phyloP scores from a whole-genome alignment of 2,797 vertebrate genomes.

The Neoniphon sammara region DNA sequence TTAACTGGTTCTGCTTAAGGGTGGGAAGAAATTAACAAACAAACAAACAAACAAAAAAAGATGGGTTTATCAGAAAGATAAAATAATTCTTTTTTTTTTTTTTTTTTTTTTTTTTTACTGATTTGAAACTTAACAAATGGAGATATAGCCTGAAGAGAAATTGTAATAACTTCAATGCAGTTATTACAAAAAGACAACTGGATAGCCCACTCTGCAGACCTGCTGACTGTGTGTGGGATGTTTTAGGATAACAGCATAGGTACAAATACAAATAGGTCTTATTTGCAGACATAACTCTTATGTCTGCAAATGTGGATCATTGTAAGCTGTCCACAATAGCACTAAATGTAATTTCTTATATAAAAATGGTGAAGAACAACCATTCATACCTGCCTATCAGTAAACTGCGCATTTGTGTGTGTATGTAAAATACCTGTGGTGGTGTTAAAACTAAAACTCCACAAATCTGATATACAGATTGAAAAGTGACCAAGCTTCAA shows the following conservation, averaged over 20 bases:
- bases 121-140: background rate
- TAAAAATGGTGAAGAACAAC: background rate
- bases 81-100: background rate
- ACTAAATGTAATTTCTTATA: background rate
- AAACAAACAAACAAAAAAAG: background rate
- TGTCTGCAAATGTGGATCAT: background rate
- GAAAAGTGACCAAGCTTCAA: conserved; percentile 4
- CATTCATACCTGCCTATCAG: background rate
- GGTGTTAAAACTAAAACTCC: background rate
- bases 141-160: background rate
- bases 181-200: background rate
- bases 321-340: background rate
- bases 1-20: background rate
- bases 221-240: too few species aligned
- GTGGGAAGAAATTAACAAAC: background rate
- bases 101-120: background rate
- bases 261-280: too few species aligned
- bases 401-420: background rate
- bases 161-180: background rate
- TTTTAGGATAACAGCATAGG: background rate
- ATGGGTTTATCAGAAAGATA: background rate
- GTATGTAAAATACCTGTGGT: conserved; percentile 1
- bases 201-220: background rate
- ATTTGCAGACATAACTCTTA: too few species aligned
- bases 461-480: background rate